Conservation (phyloP, 2,888 invertebrate species). For the Elmis aenea region DNA sequence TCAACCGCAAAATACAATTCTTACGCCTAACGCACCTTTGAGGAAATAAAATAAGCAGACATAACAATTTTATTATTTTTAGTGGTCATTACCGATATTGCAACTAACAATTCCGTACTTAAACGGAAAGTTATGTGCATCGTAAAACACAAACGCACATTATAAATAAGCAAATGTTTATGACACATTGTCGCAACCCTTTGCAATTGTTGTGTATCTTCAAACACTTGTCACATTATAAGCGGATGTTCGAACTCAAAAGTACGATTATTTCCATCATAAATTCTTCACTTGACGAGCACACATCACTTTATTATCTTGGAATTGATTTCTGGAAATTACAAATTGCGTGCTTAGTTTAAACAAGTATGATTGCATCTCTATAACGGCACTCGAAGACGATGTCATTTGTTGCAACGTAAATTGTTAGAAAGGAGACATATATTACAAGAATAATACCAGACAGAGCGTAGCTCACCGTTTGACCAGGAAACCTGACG, state of each 20-base stretch:
- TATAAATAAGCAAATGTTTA: constrained; percentile 18
- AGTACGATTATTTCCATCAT: constrained; percentile 1
- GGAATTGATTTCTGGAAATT: constrained; percentile 4
- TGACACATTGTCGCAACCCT: constrained; percentile 19
- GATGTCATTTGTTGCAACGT: too few relatives aligned
- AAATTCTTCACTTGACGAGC: constrained; percentile 7
- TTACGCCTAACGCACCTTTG: too few relatives aligned
- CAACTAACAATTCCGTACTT: constrained; percentile 21
- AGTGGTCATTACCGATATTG: constrained; percentile 16
- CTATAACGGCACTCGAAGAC: too few relatives aligned
- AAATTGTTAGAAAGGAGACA: too few relatives aligned
- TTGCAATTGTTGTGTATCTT: constrained; percentile 17
- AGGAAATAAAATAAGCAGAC: constrained; percentile 14
- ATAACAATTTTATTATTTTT: constrained; percentile 14
- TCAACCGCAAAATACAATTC: too few relatives aligned
- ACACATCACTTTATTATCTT: constrained; percentile 4
- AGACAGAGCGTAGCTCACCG: too few relatives aligned
- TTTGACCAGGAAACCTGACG: too few relatives aligned
- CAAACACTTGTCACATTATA: constrained; percentile 11
- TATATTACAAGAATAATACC: too few relatives aligned
- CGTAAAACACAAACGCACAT: constrained; percentile 15
- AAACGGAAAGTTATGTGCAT: constrained; percentile 19
- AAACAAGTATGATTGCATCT: too few relatives aligned
- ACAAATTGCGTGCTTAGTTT: too few relatives aligned
- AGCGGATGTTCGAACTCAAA: constrained; percentile 6